These are phyloP conservation scores for Cynocephalus volans DNA, from an alignment of 2,113 vertebrate genomes.

Conservation along the genomic window DNA sequence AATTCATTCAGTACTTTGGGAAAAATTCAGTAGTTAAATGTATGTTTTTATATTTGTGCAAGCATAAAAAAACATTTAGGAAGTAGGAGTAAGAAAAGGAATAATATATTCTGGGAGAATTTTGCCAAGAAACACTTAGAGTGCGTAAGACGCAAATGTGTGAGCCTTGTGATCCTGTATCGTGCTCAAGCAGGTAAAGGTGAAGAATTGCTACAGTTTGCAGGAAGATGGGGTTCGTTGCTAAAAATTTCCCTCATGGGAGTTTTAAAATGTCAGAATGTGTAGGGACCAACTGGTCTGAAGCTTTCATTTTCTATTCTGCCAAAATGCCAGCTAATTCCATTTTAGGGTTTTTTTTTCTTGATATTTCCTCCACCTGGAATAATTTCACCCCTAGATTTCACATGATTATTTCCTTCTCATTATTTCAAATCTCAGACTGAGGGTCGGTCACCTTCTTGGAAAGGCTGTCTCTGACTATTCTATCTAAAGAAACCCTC, in stretches of 20 bases:
- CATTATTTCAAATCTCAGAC: too few species aligned
- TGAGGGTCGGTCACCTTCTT: neutral
- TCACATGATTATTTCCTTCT: rapidly evolving
- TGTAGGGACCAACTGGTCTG: neutral
- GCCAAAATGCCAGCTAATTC: too few species aligned
- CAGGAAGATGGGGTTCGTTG: too few species aligned
- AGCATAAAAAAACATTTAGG: neutral
- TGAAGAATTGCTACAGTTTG: too few species aligned
- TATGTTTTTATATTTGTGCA: too few species aligned
- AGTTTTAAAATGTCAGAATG: neutral
- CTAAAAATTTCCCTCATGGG: too few species aligned
- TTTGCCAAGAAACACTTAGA: neutral
- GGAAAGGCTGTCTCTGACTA: rapidly evolving
- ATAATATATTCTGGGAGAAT: too few species aligned
- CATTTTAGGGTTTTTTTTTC: neutral
- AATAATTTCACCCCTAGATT: neutral
- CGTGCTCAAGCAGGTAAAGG: rapidly evolving
- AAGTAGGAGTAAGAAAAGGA: neutral
- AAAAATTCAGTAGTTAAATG: too few species aligned
- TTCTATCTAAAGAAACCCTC: neutral
- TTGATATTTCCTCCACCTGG: neutral
- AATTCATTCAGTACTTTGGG: neutral
- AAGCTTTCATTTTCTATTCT: neutral
- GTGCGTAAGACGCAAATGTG: rapidly evolving
- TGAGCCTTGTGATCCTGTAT: rapidly evolving